Evolutionary conservation across 64 coral and sea anemone genomes (phyloP).

Genomic region (Dendrophyllia cribrosa): DNA sequence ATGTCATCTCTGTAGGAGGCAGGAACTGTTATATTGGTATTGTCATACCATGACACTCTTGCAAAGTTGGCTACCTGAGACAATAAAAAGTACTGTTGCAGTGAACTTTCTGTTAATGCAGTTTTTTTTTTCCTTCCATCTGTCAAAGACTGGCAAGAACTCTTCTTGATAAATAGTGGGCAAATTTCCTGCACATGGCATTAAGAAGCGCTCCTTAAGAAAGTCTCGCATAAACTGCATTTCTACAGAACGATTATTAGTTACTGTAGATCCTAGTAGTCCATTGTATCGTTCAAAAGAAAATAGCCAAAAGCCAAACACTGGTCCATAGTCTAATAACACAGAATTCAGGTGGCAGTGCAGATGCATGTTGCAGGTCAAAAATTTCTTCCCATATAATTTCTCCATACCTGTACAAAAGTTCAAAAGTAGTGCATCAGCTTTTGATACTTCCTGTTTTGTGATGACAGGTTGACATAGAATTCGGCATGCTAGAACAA

Average conservation of each 20-base stretch:
- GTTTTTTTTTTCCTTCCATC: neutral
- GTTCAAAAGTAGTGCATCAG: slow-evolving; percentile 37
- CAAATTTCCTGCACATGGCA: slow-evolving; percentile 1
- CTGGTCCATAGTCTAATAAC: slow-evolving; percentile 30
- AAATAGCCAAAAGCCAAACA: slow-evolving; percentile 57
- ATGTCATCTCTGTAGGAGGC: neutral
- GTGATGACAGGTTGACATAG: slow-evolving; percentile 24
- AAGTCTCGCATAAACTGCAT: slow-evolving; percentile 53
- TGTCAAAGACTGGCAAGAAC: neutral
- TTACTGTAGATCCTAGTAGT: slow-evolving; percentile 21
- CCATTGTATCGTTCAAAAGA: slow-evolving; percentile 56
- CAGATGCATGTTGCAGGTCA: slow-evolving; percentile 34
- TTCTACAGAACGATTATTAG: slow-evolving; percentile 60
- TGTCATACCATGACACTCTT: slow-evolving; percentile 1
- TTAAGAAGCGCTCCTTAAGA: slow-evolving; percentile 1
- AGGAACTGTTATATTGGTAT: neutral
- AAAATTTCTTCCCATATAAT: slow-evolving; percentile 58
- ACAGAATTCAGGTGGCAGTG: slow-evolving; percentile 33
- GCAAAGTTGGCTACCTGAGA: neutral
- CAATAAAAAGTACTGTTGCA: neutral
- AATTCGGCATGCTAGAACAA: slow-evolving; percentile 54
- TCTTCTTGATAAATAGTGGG: neutral
- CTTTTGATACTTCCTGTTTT: slow-evolving; percentile 28
- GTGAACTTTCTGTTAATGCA: too few species aligned
- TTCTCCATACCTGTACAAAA: slow-evolving; percentile 52